Evolutionary conservation across 2,888 invertebrate species (phyloP).

Genomic region (Lepidocyrtinus sp.): DNA sequence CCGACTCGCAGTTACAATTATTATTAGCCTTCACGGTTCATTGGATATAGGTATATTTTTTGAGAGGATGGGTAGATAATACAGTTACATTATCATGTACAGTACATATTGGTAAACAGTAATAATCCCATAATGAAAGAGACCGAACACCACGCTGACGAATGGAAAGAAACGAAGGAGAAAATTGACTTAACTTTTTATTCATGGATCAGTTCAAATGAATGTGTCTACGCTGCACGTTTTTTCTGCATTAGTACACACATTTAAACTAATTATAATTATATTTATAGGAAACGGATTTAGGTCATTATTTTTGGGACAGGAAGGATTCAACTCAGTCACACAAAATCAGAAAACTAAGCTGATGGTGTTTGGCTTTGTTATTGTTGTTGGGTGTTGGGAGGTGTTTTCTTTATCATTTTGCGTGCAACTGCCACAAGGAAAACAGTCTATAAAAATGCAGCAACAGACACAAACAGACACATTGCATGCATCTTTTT

Average conservation of each 20-base stretch:
- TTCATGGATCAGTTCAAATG: not conserved
- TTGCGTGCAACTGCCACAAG: not conserved
- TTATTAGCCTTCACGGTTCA: conserved; percentile 20
- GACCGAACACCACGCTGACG: too few species aligned
- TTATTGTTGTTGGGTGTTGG: not conserved
- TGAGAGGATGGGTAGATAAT: too few species aligned
- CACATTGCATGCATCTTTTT: too few species aligned
- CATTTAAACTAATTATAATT: conserved; percentile 47
- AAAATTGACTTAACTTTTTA: not conserved
- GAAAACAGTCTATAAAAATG: too few species aligned
- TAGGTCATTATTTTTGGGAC: conserved; percentile 55
- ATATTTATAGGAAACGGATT: conserved; percentile 42
- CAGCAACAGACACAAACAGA: not conserved
- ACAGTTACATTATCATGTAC: too few species aligned
- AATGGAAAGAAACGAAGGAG: not conserved
- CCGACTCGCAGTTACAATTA: too few species aligned
- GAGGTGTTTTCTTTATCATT: too few species aligned
- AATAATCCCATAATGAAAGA: not conserved
- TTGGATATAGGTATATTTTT: too few species aligned
- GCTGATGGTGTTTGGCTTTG: too few species aligned
- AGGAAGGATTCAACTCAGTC: conserved; percentile 52
- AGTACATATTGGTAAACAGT: too few species aligned
- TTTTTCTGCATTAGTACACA: not conserved
- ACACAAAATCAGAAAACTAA: too few species aligned
- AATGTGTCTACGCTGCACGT: not conserved